These are phyloP conservation scores for Sicus ferrugineus DNA, from an alignment of 2,888 invertebrate species.

Conservation along the genomic window DNA sequence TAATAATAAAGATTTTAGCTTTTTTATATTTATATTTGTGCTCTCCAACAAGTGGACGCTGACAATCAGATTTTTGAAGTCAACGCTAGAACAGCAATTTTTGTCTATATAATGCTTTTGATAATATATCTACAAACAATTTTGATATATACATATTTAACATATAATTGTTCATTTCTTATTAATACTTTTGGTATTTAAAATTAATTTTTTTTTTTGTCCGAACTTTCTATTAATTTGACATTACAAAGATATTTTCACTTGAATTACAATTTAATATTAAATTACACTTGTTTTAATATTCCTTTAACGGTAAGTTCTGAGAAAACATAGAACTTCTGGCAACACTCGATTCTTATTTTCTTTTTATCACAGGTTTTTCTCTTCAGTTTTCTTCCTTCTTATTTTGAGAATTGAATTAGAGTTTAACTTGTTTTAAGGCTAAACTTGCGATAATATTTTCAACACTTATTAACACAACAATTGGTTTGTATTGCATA, in stretches of 20 bases:
- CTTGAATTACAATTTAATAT: too few relatives aligned
- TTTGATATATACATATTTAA: not conserved
- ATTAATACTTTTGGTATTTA: not conserved
- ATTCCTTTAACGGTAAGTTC: too few relatives aligned
- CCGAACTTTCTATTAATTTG: not conserved
- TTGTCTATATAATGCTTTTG: not conserved
- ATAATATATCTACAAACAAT: not conserved
- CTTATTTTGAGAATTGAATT: slow-evolving; percentile 3
- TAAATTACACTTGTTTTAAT: too few relatives aligned
- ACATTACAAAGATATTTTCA: not conserved
- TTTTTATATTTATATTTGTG: slow-evolving; percentile 27
- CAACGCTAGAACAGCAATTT: not conserved
- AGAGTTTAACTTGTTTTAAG: not conserved
- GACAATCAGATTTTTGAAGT: slow-evolving; percentile 49
- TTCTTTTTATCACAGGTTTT: too few relatives aligned
- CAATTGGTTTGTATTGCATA: slow-evolving; percentile 52
- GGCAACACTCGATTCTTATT: not conserved
- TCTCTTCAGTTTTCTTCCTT: too few relatives aligned
- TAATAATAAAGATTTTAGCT: slow-evolving; percentile 25
- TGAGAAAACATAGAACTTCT: not conserved
- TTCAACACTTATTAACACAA: too few relatives aligned
- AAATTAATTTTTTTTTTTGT: not conserved
- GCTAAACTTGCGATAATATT: too few relatives aligned
- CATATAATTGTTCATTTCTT: not conserved
- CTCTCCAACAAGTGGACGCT: slow-evolving; percentile 35